Evolutionary conservation across 2,888 invertebrate genomes (phyloP).

Genomic region (Ametastegia equiseti): DNA sequence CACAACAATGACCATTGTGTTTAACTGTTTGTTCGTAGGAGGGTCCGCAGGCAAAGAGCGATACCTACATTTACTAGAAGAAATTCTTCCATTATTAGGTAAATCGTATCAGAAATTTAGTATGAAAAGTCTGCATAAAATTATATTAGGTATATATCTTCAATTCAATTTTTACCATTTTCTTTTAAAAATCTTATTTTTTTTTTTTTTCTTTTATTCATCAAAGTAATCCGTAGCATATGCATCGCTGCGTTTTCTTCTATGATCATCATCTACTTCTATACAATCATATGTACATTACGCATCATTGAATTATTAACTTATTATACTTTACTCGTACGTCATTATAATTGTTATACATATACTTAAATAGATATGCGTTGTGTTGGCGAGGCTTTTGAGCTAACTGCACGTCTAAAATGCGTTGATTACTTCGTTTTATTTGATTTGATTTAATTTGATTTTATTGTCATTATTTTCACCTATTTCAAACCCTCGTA

Average conservation of each 20-base stretch:
- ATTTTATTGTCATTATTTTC: background rate
- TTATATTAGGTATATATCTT: background rate
- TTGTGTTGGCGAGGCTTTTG: conserved; percentile 55
- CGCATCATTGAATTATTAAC: background rate
- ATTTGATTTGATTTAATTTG: background rate
- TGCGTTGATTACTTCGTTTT: background rate
- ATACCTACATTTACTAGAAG: conserved; percentile 91
- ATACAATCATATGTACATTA: background rate
- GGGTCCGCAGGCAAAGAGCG: conserved; percentile 79
- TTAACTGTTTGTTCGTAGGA: conserved; percentile 71
- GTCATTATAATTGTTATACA: background rate
- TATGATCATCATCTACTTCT: background rate
- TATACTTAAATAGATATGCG: conserved; percentile 5
- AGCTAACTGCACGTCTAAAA: conserved; percentile 45
- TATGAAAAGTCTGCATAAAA: background rate
- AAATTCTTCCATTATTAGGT: conserved; percentile 55
- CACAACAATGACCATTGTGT: conserved; percentile 47
- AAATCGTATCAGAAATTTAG: conserved; percentile 39
- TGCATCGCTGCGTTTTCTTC: too few species aligned
- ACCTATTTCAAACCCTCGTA: background rate
- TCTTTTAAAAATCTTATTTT: too few species aligned
- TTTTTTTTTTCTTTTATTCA: too few species aligned
- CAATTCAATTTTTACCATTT: background rate
- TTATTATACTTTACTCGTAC: background rate
- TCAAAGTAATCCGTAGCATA: too few species aligned